Percentiles rank a stretch among this genome's conserved stretches.
These are phyloP conservation scores for Antennarius striatus DNA, from an alignment of 2,113 vertebrate species.

Conservation along the genomic window DNA sequence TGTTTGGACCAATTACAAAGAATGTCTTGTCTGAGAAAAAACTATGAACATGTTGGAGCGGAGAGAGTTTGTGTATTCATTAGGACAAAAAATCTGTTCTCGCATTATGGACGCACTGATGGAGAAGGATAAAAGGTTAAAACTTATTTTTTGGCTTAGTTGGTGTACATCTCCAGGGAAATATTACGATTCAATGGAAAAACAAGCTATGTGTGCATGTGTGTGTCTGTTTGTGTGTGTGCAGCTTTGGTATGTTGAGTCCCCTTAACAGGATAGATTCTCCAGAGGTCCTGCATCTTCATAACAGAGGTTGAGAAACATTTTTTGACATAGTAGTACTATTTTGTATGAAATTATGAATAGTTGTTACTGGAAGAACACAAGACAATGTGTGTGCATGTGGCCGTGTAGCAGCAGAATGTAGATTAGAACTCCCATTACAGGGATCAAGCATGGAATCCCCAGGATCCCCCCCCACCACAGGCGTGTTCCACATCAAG, in stretches of 20 bases:
- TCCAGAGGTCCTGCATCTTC: constrained; percentile 8
- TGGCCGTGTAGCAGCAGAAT: background rate
- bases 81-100: background rate
- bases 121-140: background rate
- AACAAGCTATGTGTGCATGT: background rate
- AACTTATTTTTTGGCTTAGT: background rate
- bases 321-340: constrained; percentile 1
- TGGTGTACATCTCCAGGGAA: background rate
- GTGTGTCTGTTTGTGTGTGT: background rate
- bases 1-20: constrained; percentile 1
- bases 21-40: constrained; percentile 1
- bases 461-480: no score
- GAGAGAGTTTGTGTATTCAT: background rate
- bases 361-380: background rate
- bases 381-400: background rate
- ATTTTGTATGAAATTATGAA: constrained; percentile 29
- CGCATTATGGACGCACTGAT: background rate
- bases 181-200: background rate
- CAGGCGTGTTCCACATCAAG: no score
- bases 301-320: constrained; percentile 25
- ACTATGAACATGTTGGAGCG: constrained; percentile 2
- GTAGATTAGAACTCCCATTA: background rate
- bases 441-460: no score
- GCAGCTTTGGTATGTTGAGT: constrained; percentile 32
- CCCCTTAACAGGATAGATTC: constrained; percentile 21